A percentile compares a stretch with the other conserved stretches of the same genome.
These are phyloP conservation scores for Calyptommatus sinebrachiatus DNA, from an alignment of 2,113 vertebrate genomes.

Conservation along the genomic window DNA sequence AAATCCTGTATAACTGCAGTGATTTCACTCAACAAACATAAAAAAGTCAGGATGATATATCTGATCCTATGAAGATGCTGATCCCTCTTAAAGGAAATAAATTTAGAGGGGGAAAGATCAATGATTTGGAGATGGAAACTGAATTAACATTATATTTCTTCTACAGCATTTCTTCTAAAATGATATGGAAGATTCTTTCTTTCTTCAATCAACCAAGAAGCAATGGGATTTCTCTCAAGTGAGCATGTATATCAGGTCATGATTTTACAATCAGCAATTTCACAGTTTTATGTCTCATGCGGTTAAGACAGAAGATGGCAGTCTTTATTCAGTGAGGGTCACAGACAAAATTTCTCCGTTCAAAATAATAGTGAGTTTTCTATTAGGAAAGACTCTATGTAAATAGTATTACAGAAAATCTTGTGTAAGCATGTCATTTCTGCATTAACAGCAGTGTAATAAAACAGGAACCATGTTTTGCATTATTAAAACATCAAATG, in stretches of 20 bases:
- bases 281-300: background rate
- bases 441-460: slow-evolving; percentile 54
- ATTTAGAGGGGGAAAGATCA: background rate
- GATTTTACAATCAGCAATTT: background rate
- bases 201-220: background rate
- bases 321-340: slow-evolving; percentile 45
- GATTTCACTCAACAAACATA: background rate
- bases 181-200: background rate
- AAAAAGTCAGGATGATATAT: background rate
- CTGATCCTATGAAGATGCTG: background rate
- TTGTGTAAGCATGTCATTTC: slow-evolving; percentile 52
- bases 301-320: slow-evolving; percentile 58
- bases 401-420: slow-evolving; percentile 59
- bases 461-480: slow-evolving; percentile 55
- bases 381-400: slow-evolving; percentile 48
- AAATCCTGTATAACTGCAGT: background rate
- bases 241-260: background rate
- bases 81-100: background rate
- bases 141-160: slow-evolving; percentile 8
- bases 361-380: slow-evolving; percentile 35
- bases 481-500: slow-evolving; percentile 54
- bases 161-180: background rate
- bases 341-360: slow-evolving; percentile 40
- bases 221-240: background rate
- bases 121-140: background rate